These are phyloP conservation scores for Cataglyphis altisquamis DNA, from an alignment of 2,888 invertebrate species.

Conservation along the genomic window DNA sequence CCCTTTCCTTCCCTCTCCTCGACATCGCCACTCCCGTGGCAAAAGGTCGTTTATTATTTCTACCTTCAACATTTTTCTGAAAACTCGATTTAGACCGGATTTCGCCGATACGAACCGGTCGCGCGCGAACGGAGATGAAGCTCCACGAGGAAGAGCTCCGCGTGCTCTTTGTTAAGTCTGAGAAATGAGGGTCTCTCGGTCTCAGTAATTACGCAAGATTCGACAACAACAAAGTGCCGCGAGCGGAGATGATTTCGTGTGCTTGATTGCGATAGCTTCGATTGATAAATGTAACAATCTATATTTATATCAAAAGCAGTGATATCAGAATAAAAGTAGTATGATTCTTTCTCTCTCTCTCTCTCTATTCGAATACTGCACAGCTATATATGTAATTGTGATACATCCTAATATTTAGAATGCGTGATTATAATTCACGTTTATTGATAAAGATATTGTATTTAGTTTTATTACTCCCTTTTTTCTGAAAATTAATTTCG, in stretches of 20 bases:
- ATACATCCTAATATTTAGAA: conserved; percentile 6
- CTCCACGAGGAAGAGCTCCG: conserved; percentile 3
- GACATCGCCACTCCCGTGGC: not conserved
- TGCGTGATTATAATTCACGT: not conserved
- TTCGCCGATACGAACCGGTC: conserved; percentile 42
- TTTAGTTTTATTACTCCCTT: not conserved
- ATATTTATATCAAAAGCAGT: not conserved
- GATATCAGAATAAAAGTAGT: not conserved
- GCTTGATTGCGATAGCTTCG: conserved; percentile 23
- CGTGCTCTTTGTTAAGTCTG: conserved; percentile 51
- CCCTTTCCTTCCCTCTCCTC: not conserved
- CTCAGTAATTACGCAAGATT: conserved; percentile 45
- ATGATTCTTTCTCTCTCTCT: not conserved
- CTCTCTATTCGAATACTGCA: not conserved
- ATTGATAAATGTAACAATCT: conserved; percentile 12
- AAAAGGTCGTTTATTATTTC: conserved; percentile 60
- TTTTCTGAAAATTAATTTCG: not conserved
- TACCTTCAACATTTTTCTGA: conserved; percentile 56
- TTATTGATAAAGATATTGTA: not conserved
- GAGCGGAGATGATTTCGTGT: conserved; percentile 18
- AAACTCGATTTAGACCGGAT: conserved; percentile 59
- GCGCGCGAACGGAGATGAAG: conserved; percentile 34
- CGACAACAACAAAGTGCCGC: conserved; percentile 33
- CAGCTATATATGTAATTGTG: not conserved
- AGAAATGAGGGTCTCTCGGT: conserved; percentile 43